These are phyloP conservation scores for Pseudopipra pipra DNA, from an alignment of 2,113 vertebrate genomes.

Conservation along the genomic window DNA sequence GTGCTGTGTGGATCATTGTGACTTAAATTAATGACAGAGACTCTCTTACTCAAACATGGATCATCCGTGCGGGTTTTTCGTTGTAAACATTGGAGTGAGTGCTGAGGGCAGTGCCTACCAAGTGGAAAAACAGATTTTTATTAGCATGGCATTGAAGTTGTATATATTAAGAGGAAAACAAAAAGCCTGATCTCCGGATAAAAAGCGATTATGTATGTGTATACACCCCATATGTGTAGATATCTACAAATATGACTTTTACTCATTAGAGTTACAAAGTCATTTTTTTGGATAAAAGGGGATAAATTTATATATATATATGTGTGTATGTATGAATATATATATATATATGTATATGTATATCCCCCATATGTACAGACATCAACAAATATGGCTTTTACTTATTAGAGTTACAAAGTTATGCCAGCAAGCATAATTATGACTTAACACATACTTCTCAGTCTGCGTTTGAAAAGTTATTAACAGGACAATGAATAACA, in stretches of 20 bases:
- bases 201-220: neutral
- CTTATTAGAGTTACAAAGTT: neutral
- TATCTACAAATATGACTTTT: neutral
- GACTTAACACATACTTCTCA: neutral
- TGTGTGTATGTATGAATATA: rapidly evolving
- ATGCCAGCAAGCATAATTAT: neutral
- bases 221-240: neutral
- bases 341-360: neutral
- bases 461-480: neutral
- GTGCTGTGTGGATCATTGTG: neutral
- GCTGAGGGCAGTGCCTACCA: neutral
- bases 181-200: neutral
- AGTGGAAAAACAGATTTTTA: neutral
- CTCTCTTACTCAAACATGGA: neutral
- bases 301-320: neutral
- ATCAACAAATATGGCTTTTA: neutral
- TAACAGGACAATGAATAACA: neutral
- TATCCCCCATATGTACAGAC: neutral
- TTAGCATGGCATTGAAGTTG: neutral
- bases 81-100: neutral
- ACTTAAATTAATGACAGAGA: neutral
- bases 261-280: neutral
- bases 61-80: neutral
- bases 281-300: neutral
- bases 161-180: neutral